phyloP scores from a whole-genome alignment of 1,140 invertebrate species.

The Helicoverpa zea region DNA sequence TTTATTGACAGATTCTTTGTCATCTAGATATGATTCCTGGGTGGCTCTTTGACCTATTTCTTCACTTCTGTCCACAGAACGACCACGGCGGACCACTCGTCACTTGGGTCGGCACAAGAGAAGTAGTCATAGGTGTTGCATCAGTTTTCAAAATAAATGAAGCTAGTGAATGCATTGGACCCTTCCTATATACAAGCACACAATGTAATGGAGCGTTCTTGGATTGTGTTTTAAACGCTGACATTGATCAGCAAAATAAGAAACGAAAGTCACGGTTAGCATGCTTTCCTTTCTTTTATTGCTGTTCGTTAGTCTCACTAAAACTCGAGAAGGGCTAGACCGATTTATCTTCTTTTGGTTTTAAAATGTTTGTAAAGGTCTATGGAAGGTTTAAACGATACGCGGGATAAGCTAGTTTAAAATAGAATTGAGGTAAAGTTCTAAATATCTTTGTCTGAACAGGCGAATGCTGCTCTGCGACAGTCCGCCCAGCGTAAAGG shows the following conservation, averaged over 20 bases:
- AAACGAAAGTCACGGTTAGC: background rate
- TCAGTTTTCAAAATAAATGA: slow-evolving; percentile 3
- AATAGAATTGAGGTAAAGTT: too few relatives aligned
- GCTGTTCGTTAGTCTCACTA: too few relatives aligned
- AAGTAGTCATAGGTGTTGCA: slow-evolving; percentile 40
- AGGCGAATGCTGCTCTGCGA: background rate
- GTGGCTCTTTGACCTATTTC: too few relatives aligned
- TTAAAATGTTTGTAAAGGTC: too few relatives aligned
- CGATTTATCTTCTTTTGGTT: too few relatives aligned
- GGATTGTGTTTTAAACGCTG: slow-evolving; percentile 11
- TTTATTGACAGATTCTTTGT: background rate
- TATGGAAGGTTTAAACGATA: too few relatives aligned
- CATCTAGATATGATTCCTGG: background rate
- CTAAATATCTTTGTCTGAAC: too few relatives aligned
- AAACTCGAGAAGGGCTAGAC: too few relatives aligned
- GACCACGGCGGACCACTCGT: slow-evolving; percentile 57
- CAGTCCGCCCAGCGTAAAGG: background rate
- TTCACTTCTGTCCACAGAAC: slow-evolving; percentile 40
- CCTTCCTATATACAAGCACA: slow-evolving; percentile 40
- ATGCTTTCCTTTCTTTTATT: too few relatives aligned
- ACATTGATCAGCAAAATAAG: background rate
- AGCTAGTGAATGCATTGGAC: slow-evolving; percentile 13
- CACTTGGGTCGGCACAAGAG: slow-evolving; percentile 27
- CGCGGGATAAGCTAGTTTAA: too few relatives aligned
- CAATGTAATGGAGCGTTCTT: slow-evolving; percentile 22